Base-by-base conservation (phyloP, 2,888 invertebrate genomes). In the Druceiella hillmani region DNA sequence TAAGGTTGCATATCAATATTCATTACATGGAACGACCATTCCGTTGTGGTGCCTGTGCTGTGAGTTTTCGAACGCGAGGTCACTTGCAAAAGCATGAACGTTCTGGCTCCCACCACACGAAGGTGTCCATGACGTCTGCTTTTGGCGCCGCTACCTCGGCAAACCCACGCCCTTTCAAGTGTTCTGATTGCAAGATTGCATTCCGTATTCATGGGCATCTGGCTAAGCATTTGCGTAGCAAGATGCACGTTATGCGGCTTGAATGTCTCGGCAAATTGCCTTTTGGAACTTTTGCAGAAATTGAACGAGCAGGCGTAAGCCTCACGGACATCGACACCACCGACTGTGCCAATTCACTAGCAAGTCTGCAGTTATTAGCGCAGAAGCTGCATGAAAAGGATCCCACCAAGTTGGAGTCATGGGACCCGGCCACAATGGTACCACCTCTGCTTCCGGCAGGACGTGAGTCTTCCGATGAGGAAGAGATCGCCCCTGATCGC, bases 171-270 rank as follows among this genome's bases (percentile, higher is more conserved):
- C 95, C 97, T 11, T 98, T 95, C 62, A 89, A 93, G 55, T 98
- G 98, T 67, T 83, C 82, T 12, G 94, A 97, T 58, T 98, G 98
- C 61, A 90, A 89, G 58, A 89, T 93, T 50, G 95, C 94, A 5
- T 98, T 99, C 61, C 78, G 92, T 51, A 95, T 95, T 55, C 95
- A 94, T 56, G 98, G 97, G 0, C 97, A 97, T 64, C 70, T 99
- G 53, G 94, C 95, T 1, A 97, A 97, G 64, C 98, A 99, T 73
- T 74, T 98, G 43, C 81, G 97, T 38, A 93, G 93, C 46, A 94
- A 94, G 71, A 88, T 90, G 78, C 97, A 97, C 58, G 92, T 95
- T 26, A 90, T 90, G 81, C 85, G 89, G 53, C 71, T 95, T 45
- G 95, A 95, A 62, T 90, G 90, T 58, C 68, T 92, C 46, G 91